Conservation (phyloP, 2,888 invertebrate genomes). For the Melanotus villosus region DNA sequence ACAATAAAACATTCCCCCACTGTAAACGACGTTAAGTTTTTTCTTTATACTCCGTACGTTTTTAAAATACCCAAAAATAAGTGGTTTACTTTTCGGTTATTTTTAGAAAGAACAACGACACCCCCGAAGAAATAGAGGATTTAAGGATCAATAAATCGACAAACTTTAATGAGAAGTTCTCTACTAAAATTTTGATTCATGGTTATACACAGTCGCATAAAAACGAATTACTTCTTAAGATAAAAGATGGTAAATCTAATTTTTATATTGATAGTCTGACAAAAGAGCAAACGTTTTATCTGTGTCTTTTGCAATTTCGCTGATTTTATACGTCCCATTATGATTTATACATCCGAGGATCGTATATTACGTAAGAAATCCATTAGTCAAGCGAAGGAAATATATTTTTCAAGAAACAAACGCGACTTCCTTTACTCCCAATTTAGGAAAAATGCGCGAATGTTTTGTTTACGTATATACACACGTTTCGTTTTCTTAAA, state of each 20-base stretch:
- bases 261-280: conserved; percentile 31
- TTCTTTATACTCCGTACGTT: conserved; percentile 29
- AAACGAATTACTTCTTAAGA: conserved; percentile 36
- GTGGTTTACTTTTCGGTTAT: too few species aligned
- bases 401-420: conserved; percentile 17
- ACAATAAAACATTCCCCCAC: conserved; percentile 26
- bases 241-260: conserved; percentile 44
- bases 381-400: conserved; percentile 20
- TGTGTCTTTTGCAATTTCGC: conserved; percentile 18
- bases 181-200: conserved; percentile 44
- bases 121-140: conserved; percentile 33
- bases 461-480: background rate
- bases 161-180: conserved; percentile 30
- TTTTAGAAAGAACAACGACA: conserved; percentile 32
- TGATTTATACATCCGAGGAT: conserved; percentile 28
- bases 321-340: conserved; percentile 12
- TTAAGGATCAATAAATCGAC: conserved; percentile 25
- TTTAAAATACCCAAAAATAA: background rate
- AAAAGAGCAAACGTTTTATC: conserved; percentile 17
- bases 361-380: conserved; percentile 14
- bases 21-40: conserved; percentile 37
- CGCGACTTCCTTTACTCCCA: background rate
- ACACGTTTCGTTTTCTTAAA: background rate
- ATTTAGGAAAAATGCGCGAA: background rate
- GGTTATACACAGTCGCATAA: conserved; percentile 44